Conservation (phyloP, 2,888 invertebrate genomes). For the Acanthosepion esculentum region DNA sequence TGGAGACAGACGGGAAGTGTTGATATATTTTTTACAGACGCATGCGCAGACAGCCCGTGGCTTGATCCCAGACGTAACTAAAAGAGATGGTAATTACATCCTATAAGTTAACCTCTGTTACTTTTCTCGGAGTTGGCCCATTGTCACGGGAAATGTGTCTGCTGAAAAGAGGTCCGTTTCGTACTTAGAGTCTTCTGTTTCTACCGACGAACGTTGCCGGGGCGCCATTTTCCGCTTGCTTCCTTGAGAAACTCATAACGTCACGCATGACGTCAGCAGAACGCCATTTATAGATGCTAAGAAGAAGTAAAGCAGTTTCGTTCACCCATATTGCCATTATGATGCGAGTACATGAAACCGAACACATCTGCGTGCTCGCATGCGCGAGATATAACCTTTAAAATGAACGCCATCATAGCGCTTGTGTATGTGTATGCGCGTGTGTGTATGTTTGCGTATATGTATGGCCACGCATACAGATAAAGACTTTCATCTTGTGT, state of each 20-base stretch:
- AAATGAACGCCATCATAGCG: too few species aligned
- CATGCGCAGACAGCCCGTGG: background rate
- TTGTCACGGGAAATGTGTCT: conserved; percentile 8
- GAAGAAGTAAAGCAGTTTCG: background rate
- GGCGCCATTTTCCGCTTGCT: background rate
- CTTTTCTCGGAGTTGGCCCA: background rate
- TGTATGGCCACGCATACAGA: too few species aligned
- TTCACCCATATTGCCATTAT: too few species aligned
- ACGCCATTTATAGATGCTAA: background rate
- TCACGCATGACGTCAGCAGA: background rate
- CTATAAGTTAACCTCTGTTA: background rate
- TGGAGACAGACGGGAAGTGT: background rate
- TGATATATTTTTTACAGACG: background rate
- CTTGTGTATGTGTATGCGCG: too few species aligned
- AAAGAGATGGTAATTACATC: background rate
- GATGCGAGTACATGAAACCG: too few species aligned
- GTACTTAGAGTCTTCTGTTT: background rate
- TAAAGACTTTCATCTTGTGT: too few species aligned
- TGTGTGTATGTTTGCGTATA: too few species aligned
- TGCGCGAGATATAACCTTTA: too few species aligned
- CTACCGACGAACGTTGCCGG: background rate
- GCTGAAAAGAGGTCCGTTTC: background rate
- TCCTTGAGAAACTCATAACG: background rate
- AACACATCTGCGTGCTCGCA: too few species aligned
- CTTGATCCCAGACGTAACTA: background rate